These are phyloP conservation scores for Pyrgilauda ruficollis DNA, from an alignment of 2,113 vertebrate species.

Conservation along the genomic window DNA sequence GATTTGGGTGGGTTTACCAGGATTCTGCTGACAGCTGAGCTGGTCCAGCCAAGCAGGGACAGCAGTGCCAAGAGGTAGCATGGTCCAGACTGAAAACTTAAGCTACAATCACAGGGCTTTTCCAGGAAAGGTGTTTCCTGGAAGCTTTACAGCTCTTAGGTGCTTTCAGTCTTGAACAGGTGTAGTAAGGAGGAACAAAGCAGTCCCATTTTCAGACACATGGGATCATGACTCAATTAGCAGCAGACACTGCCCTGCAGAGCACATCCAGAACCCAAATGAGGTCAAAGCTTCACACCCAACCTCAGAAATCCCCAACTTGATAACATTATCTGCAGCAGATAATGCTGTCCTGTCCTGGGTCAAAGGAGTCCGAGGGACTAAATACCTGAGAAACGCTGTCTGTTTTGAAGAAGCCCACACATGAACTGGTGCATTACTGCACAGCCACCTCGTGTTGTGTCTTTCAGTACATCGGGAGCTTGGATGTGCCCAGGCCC, in stretches of 20 bases:
- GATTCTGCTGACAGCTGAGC: not conserved
- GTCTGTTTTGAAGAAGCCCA: not conserved
- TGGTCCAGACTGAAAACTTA: not conserved
- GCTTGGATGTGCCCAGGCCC: constrained; percentile 87
- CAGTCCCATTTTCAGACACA: not conserved
- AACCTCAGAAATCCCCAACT: not conserved
- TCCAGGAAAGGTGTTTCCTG: not conserved
- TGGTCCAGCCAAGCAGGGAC: not conserved
- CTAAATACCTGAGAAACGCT: not conserved
- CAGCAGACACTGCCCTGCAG: not conserved
- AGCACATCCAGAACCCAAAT: not conserved
- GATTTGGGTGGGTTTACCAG: not conserved
- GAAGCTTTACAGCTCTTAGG: not conserved
- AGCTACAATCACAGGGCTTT: not conserved
- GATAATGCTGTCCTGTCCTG: not conserved
- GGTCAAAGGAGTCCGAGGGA: not conserved
- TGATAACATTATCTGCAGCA: not conserved
- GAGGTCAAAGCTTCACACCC: not conserved
- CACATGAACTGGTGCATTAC: not conserved
- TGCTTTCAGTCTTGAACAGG: not conserved
- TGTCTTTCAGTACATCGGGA: constrained; percentile 83
- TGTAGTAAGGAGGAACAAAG: not conserved
- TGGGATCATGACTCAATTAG: not conserved
- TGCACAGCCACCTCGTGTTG: not conserved
- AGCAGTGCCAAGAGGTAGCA: not conserved